phyloP scores from a whole-genome alignment of 2,888 invertebrate genomes.

The Orthosia gracilis region DNA sequence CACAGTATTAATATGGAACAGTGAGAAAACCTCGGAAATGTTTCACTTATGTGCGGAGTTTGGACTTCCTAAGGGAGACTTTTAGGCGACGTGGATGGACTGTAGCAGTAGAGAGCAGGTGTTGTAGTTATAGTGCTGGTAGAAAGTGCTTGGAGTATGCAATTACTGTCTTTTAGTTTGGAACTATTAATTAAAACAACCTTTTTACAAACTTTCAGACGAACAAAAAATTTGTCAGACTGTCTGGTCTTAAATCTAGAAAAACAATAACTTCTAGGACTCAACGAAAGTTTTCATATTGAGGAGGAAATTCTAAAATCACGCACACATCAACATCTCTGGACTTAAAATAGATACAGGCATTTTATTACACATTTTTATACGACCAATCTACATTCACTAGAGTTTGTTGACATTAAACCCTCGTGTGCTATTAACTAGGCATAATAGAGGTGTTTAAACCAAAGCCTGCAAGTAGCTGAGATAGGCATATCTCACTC shows the following conservation, averaged over 20 bases:
- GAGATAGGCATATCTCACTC: constrained; percentile 30
- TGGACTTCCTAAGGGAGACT: constrained; percentile 53
- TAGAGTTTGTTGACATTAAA: constrained; percentile 1
- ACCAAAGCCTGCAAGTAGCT: constrained; percentile 33
- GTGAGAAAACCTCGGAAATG: constrained; percentile 50
- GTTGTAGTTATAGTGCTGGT: constrained; percentile 1
- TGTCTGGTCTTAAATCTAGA: background rate
- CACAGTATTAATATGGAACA: constrained; percentile 61
- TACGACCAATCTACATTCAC: background rate
- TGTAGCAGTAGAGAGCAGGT: constrained; percentile 18
- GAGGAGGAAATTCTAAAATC: background rate
- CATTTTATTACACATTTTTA: background rate
- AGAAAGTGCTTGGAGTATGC: background rate
- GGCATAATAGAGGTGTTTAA: constrained; percentile 34
- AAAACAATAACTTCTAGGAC: too few species aligned
- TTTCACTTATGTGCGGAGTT: constrained; percentile 50
- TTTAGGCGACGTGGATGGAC: constrained; percentile 42
- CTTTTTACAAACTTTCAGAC: too few species aligned
- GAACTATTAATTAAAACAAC: background rate
- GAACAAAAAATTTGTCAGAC: background rate
- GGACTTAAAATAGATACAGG: too few species aligned
- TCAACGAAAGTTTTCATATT: background rate
- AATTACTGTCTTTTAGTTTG: background rate
- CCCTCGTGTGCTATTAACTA: constrained; percentile 12
- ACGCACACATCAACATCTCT: too few species aligned